Base-by-base conservation (phyloP, 2,888 invertebrate species). In the Ornithoptera priamus region DNA sequence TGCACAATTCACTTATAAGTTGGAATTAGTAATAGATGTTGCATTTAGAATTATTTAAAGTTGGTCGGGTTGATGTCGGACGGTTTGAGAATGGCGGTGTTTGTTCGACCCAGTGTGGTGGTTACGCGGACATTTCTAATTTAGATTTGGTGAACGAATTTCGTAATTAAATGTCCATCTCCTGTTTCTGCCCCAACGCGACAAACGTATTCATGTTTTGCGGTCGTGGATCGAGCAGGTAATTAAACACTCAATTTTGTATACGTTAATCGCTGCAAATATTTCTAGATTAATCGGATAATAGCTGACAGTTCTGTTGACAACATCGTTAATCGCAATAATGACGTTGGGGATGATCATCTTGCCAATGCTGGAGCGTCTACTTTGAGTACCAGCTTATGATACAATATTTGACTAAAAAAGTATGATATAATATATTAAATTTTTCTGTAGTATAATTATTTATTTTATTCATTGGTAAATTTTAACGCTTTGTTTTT, bases 171-270 rank as follows among this genome's bases (percentile, higher is more conserved):
- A 79, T 69, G 68, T 64, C 69, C 68, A 73, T 76, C 75, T 73
- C 72, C 71, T 68, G 72, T 74, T 75, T 74, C 70, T 22, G 65
- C 65, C 72, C 70, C 64, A 70, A 71, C 70, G 62, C 62, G 57
- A 68, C 71, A 75, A 76, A 79, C 73, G 78, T 75, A 76, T 77
- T 81, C 78, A 80, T 78, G 80, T 80, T 77, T 79, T 78, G 80
- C 72, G 81, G 80, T 71, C 75, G 74, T 77, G 79, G 83, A 86
- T 86, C 85, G 82, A 80, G 78, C 82, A 81, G 79, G 81, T 83
- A 84, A 87, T 87, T 83, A 81, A 80, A 77, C 76, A 74, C 73
- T 75, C 76, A 74, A 77, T 79, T 77, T 76, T 71, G 70, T 69
- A 76, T 72, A 66, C 65, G 72, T 65, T 71, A 69, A 70, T 76